Conservation (phyloP, 2,797 vertebrate genomes). For the Characodon lateralis region DNA sequence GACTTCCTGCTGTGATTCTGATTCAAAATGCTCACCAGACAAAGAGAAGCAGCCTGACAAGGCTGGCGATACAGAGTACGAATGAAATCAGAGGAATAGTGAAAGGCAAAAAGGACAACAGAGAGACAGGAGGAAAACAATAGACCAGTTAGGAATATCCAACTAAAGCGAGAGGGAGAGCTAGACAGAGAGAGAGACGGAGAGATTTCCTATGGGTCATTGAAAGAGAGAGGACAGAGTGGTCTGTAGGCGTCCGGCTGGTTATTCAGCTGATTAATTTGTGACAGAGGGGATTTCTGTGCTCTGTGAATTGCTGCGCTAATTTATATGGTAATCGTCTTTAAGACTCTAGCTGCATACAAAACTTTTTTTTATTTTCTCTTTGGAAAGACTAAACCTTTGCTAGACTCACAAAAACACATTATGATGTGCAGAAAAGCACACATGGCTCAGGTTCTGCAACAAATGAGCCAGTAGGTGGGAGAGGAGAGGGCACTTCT, state of each 20-base stretch:
- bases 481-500: conserved; percentile 10
- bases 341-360: conserved; percentile 69
- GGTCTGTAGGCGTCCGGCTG: conserved; percentile 59
- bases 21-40: conserved; percentile 66
- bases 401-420: conserved; percentile 35
- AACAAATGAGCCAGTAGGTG: conserved; percentile 7
- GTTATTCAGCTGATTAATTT: conserved; percentile 75
- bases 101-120: conserved; percentile 56
- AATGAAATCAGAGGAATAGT: conserved; percentile 19
- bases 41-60: conserved; percentile 23
- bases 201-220: conserved; percentile 59
- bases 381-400: conserved; percentile 47
- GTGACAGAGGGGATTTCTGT: conserved; percentile 76
- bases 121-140: conserved; percentile 33
- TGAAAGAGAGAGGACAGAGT: conserved; percentile 36
- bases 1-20: conserved; percentile 67
- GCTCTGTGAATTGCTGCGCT: conserved; percentile 72
- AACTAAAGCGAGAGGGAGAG: conserved; percentile 33
- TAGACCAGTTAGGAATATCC: conserved; percentile 54
- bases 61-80: conserved; percentile 13
- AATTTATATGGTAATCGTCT: conserved; percentile 81
- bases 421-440: conserved; percentile 24
- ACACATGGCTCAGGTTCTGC: conserved; percentile 8
- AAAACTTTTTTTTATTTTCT: conserved; percentile 55
- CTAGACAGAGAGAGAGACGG: conserved; percentile 28